Conservation (phyloP, 2,888 invertebrate genomes). For the Hymenopus coronatus region DNA sequence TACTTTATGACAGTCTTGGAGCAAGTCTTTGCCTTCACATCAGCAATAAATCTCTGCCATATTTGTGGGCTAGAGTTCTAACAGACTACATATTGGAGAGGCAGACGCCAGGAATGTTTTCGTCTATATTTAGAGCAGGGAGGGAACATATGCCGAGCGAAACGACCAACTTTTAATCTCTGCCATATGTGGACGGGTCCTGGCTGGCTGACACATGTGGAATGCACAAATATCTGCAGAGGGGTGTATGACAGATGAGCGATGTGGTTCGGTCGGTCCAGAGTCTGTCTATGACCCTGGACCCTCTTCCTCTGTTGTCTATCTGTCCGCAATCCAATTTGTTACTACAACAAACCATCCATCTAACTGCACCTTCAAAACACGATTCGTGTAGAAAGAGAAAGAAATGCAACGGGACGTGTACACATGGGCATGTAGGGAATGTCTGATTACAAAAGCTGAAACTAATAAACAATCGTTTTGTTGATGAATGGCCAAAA, state of each 20-base stretch:
- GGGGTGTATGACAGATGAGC: slow-evolving; percentile 13
- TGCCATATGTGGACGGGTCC: slow-evolving; percentile 26
- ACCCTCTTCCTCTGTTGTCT: background rate
- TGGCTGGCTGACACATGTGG: slow-evolving; percentile 26
- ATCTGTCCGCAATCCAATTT: slow-evolving; percentile 24
- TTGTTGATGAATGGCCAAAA: background rate
- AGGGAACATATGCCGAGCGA: slow-evolving; percentile 9
- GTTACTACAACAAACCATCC: slow-evolving; percentile 21
- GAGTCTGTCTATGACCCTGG: background rate
- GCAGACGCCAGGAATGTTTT: slow-evolving; percentile 6
- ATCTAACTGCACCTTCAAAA: slow-evolving; percentile 14
- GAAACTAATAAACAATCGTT: background rate
- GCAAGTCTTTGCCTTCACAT: background rate
- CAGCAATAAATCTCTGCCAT: background rate
- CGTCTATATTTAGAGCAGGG: slow-evolving; percentile 11
- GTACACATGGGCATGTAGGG: background rate
- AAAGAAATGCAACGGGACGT: background rate
- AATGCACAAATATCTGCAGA: slow-evolving; percentile 22
- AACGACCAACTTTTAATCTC: slow-evolving; percentile 23
- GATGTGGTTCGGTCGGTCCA: background rate
- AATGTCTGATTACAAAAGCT: background rate
- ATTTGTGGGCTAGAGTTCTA: background rate
- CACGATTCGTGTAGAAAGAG: background rate
- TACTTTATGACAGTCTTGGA: background rate
- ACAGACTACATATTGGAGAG: background rate